phyloP scores from a whole-genome alignment of 2,888 invertebrate genomes.

The Chironomus riparius region DNA sequence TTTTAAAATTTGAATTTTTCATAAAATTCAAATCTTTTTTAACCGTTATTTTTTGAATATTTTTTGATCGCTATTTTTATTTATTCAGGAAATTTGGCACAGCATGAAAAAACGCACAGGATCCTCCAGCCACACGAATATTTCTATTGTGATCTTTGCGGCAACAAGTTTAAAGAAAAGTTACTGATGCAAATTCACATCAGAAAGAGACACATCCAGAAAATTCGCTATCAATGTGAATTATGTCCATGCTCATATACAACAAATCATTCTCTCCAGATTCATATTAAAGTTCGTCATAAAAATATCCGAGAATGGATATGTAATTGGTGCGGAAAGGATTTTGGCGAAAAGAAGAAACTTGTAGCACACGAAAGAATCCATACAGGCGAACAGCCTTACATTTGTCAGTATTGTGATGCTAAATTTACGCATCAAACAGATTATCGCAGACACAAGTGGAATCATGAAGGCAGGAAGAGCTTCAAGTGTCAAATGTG shows the following conservation, averaged over 20 bases:
- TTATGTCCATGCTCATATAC: neutral
- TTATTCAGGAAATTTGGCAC: neutral
- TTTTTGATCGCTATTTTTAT: neutral
- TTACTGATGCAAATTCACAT: neutral
- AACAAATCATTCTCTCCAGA: neutral
- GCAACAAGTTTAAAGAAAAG: slow-evolving; percentile 3
- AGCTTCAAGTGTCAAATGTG: neutral
- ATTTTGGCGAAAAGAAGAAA: neutral
- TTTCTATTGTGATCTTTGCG: slow-evolving; percentile 16
- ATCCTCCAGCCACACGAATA: neutral
- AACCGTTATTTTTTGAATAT: neutral
- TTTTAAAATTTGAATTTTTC: neutral
- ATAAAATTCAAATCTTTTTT: neutral
- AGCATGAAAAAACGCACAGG: slow-evolving; percentile 11
- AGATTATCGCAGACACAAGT: neutral
- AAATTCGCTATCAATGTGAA: slow-evolving; percentile 9
- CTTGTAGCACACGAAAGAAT: neutral
- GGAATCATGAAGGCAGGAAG: neutral
- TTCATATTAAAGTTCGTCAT: slow-evolving; percentile 7
- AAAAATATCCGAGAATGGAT: slow-evolving; percentile 15
- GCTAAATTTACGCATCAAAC: neutral
- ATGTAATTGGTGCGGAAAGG: slow-evolving; percentile 13
- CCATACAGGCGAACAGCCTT: neutral
- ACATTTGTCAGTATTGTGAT: neutral
- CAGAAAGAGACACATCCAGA: neutral